phyloP scores from a whole-genome alignment of 2,888 invertebrate species.

The Xylota sylvarum region DNA sequence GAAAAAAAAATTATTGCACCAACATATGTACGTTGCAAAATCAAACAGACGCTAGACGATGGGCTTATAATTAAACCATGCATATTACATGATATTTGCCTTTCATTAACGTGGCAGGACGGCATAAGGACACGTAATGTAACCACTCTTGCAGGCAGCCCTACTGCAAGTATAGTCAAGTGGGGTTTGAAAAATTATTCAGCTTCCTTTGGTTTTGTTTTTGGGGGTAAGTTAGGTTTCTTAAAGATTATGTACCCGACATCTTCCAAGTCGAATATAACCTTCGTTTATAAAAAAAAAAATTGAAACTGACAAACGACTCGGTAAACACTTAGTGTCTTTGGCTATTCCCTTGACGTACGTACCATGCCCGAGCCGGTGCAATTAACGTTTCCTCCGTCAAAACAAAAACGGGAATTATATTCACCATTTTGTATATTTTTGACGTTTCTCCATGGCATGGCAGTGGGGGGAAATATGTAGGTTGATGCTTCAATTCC shows the following conservation, averaged over 20 bases:
- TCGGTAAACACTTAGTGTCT: conserved; percentile 48
- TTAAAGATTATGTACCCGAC: conserved; percentile 27
- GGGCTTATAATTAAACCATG: conserved; percentile 76
- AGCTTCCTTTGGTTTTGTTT: neutral
- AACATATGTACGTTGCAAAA: conserved; percentile 60
- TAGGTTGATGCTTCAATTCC: conserved; percentile 39
- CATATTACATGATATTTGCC: conserved; percentile 72
- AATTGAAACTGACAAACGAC: conserved; percentile 57
- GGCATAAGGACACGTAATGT: conserved; percentile 71
- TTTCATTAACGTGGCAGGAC: conserved; percentile 73
- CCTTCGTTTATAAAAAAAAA: conserved; percentile 27
- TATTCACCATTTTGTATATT: conserved; percentile 59
- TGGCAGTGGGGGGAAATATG: neutral
- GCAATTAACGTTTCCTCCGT: conserved; percentile 65
- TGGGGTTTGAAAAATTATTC: conserved; percentile 44
- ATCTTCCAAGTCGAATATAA: conserved; percentile 9
- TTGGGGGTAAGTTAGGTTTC: conserved; percentile 36
- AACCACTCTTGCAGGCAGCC: conserved; percentile 47
- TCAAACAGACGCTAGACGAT: conserved; percentile 72
- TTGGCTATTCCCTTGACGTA: conserved; percentile 63
- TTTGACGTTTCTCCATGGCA: conserved; percentile 38
- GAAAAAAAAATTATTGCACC: conserved; percentile 61
- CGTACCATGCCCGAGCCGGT: conserved; percentile 52
- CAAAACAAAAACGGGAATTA: conserved; percentile 60
- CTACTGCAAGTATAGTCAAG: conserved; percentile 37